phyloP scores from a whole-genome alignment of 2,888 invertebrate genomes.

The Nudaria mundana region DNA sequence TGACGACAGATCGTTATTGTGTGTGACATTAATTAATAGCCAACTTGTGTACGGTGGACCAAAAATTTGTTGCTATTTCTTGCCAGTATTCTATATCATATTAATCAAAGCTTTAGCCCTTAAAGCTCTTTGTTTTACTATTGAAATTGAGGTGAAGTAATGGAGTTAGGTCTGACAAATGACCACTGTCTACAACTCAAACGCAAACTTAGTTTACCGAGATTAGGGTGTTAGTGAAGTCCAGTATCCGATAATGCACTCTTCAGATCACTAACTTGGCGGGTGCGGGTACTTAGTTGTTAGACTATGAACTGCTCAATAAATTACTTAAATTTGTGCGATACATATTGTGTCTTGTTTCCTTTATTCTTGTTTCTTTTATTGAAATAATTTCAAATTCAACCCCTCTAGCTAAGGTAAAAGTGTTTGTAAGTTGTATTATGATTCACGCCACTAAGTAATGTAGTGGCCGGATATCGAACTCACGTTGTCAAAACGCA shows the following conservation, averaged over 20 bases:
- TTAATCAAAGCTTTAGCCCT: conserved; percentile 15
- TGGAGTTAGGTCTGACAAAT: conserved; percentile 24
- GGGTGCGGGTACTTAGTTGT: not conserved
- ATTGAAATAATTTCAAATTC: too few species aligned
- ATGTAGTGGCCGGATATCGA: not conserved
- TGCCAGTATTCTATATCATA: conserved; percentile 15
- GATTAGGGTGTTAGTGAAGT: conserved; percentile 12
- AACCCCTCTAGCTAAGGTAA: too few species aligned
- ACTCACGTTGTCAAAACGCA: too few species aligned
- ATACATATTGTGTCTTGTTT: too few species aligned
- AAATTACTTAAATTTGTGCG: too few species aligned
- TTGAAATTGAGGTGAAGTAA: conserved; percentile 14
- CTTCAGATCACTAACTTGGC: not conserved
- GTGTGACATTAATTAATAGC: conserved; percentile 57
- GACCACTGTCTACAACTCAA: conserved; percentile 12
- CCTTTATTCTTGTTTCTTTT: too few species aligned
- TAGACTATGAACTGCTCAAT: not conserved
- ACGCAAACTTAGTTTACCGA: conserved; percentile 14
- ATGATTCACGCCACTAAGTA: not conserved
- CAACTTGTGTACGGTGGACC: conserved; percentile 15
- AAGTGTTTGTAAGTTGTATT: too few species aligned
- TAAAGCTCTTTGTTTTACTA: conserved; percentile 21
- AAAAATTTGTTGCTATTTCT: conserved; percentile 18
- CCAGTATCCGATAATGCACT: conserved; percentile 4
- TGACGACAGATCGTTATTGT: conserved; percentile 47